Conservation (phyloP, 2,888 invertebrate species). For the Rhogogaster chlorosoma region DNA sequence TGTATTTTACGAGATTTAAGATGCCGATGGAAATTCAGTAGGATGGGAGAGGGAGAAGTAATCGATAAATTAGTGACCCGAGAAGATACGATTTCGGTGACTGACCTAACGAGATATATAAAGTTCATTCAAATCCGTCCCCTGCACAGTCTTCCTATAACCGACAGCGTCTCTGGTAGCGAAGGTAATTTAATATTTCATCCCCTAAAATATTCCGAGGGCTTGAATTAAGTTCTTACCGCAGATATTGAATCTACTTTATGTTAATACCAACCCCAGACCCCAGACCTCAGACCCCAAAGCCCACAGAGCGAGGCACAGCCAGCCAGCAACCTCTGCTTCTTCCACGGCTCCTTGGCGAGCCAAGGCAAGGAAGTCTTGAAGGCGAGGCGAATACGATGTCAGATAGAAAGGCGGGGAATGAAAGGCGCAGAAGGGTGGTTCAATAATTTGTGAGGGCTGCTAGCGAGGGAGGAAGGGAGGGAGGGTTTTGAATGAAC, state of each 20-base stretch:
- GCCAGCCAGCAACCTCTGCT: conserved; percentile 36
- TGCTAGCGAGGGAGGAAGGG: neutral
- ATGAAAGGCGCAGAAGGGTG: conserved; percentile 50
- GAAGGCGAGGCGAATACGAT: conserved; percentile 46
- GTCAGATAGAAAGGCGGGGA: conserved; percentile 46
- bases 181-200: conserved; percentile 66
- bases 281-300: conserved; percentile 20
- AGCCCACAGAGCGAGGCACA: conserved; percentile 21
- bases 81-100: neutral
- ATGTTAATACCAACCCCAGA: conserved; percentile 67
- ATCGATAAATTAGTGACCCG: conserved; percentile 21
- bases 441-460: conserved; percentile 49
- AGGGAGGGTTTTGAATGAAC: conserved; percentile 51
- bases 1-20: neutral
- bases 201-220: conserved; percentile 69
- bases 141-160: conserved; percentile 12
- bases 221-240: conserved; percentile 71
- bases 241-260: conserved; percentile 72
- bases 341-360: conserved; percentile 34
- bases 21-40: neutral
- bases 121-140: conserved; percentile 66
- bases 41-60: neutral
- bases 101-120: conserved; percentile 61
- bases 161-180: conserved; percentile 29
- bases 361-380: conserved; percentile 43